Percentiles rank a stretch among this genome's conserved stretches.
These are phyloP conservation scores for Griposia aprilina DNA, from an alignment of 2,888 invertebrate species.

Conservation along the genomic window DNA sequence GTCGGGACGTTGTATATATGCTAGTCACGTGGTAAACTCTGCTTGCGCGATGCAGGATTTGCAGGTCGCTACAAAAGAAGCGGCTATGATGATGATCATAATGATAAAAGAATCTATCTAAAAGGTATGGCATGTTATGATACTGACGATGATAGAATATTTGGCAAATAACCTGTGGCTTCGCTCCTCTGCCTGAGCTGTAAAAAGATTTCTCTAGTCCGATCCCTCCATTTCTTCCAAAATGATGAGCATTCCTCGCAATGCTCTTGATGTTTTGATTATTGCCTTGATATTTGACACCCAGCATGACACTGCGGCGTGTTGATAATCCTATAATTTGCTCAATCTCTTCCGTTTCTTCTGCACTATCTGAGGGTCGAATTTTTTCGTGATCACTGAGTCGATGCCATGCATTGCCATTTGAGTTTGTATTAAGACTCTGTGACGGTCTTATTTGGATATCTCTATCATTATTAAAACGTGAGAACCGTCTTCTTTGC, in stretches of 20 bases:
- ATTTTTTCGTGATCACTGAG: constrained; percentile 22
- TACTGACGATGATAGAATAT: not conserved
- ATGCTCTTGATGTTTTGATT: not conserved
- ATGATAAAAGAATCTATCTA: not conserved
- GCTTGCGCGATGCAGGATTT: too few relatives aligned
- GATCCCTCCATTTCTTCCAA: not conserved
- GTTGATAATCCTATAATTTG: constrained; percentile 32
- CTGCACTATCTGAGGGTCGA: not conserved
- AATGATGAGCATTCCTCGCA: not conserved
- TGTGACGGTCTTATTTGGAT: constrained; percentile 7
- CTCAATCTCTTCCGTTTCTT: not conserved
- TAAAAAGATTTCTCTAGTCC: not conserved
- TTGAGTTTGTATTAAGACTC: not conserved
- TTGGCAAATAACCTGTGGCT: constrained; percentile 20
- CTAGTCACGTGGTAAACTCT: too few relatives aligned
- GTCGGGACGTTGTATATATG: too few relatives aligned
- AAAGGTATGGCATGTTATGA: not conserved
- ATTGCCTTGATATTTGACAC: constrained; percentile 3
- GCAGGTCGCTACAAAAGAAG: too few relatives aligned
- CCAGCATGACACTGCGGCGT: constrained; percentile 2
- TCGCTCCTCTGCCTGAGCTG: not conserved
- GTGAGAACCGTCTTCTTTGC: not conserved
- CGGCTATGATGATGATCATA: not conserved
- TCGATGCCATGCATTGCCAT: constrained; percentile 29
- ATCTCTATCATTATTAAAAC: not conserved